These are phyloP conservation scores for Limanda limanda DNA, from an alignment of 2,113 vertebrate genomes.

Conservation along the genomic window DNA sequence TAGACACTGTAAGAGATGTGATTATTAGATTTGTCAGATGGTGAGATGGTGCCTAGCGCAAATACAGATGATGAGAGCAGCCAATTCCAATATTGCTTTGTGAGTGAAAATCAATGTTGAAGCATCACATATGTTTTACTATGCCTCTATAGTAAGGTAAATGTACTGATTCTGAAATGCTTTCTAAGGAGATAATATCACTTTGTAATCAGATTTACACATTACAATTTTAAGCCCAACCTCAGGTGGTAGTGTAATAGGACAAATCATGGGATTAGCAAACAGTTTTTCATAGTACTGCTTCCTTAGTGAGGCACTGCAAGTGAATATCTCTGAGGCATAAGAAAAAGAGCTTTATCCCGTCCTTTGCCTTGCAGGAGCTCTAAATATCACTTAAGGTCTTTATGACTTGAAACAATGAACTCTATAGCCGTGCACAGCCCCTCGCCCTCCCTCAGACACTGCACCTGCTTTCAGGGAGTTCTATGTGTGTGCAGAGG, in stretches of 20 bases:
- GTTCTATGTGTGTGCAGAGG: background rate
- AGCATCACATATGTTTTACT: background rate
- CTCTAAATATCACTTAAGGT: constrained; percentile 32
- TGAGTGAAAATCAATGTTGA: constrained; percentile 17
- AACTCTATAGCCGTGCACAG: background rate
- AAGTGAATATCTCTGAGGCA: constrained; percentile 32
- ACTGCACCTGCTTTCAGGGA: constrained; percentile 33
- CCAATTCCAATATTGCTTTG: background rate
- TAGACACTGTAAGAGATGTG: constrained; percentile 11
- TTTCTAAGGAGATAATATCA: constrained; percentile 6
- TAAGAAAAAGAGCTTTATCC: constrained; percentile 43
- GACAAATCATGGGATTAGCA: constrained; percentile 24
- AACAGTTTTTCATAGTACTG: constrained; percentile 19
- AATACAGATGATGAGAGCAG: background rate
- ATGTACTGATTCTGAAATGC: constrained; percentile 1
- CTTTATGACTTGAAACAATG: constrained; percentile 57
- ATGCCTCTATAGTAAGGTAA: background rate
- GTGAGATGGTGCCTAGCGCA: constrained; percentile 16
- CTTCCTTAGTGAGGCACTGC: constrained; percentile 24
- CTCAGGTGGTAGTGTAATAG: constrained; percentile 6
- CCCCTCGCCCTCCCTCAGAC: constrained; percentile 12
- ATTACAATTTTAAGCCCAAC: constrained; percentile 1
- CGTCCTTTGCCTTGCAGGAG: constrained; percentile 17
- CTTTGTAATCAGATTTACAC: constrained; percentile 17
- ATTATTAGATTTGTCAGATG: constrained; percentile 53